A percentile compares a stretch with the other conserved stretches of the same genome.
These are phyloP conservation scores for Ctenochaetus hawaiiensis DNA, from an alignment of 2,797 vertebrate genomes.

Conservation along the genomic window DNA sequence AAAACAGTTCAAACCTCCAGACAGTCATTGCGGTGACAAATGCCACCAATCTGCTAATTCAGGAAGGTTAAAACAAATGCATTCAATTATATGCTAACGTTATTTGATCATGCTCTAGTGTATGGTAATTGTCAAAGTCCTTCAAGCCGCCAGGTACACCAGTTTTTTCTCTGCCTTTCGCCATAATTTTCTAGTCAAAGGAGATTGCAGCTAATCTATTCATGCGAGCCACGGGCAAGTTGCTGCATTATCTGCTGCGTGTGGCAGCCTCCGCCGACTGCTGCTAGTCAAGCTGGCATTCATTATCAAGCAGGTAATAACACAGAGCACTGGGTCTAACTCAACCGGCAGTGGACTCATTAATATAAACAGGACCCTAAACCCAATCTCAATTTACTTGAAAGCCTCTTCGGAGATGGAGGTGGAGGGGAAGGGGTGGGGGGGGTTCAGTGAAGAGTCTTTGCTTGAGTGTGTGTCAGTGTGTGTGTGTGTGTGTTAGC, in stretches of 20 bases:
- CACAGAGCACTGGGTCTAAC: constrained; percentile 77
- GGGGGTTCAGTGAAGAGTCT: constrained; percentile 65
- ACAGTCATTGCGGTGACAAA: constrained; percentile 28
- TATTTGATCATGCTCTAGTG: constrained; percentile 40
- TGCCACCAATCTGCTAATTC: constrained; percentile 26
- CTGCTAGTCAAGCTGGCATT: constrained; percentile 77
- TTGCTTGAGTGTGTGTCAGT: neutral
- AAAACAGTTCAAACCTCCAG: constrained; percentile 33
- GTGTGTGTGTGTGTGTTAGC: constrained; percentile 16
- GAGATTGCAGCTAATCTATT: constrained; percentile 54
- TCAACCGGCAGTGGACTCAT: constrained; percentile 76
- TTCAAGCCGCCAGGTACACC: constrained; percentile 6
- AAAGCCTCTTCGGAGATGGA: constrained; percentile 80
- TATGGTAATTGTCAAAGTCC: constrained; percentile 34
- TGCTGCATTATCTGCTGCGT: constrained; percentile 52
- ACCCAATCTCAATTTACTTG: constrained; percentile 85
- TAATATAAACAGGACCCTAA: constrained; percentile 84
- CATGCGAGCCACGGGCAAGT: constrained; percentile 57
- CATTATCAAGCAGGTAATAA: constrained; percentile 82
- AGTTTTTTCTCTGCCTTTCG: constrained; percentile 32
- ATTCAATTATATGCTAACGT: constrained; percentile 45
- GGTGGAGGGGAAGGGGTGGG: constrained; percentile 20
- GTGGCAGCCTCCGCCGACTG: constrained; percentile 61
- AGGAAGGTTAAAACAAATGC: constrained; percentile 47
- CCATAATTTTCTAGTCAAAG: constrained; percentile 42